phyloP scores from a whole-genome alignment of 2,797 vertebrate genomes.

The Sebastes trivittatus region DNA sequence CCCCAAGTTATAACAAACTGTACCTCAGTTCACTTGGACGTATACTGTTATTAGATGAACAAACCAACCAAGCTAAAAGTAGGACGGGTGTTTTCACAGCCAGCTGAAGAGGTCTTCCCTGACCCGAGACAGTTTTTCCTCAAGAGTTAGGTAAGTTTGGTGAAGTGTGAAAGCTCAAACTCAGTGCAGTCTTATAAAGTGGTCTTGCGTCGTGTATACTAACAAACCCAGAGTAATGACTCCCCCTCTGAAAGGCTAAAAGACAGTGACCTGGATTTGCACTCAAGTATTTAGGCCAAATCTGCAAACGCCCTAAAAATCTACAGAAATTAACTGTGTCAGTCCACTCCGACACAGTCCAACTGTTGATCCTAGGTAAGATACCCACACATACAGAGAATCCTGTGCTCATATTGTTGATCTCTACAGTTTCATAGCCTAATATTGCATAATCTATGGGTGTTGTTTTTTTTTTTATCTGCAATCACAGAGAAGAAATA shows the following conservation, averaged over 20 bases:
- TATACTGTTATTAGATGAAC: background rate
- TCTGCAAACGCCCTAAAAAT: background rate
- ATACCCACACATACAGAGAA: background rate
- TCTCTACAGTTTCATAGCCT: constrained; percentile 4
- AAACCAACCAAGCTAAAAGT: background rate
- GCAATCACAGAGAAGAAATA: constrained; percentile 22
- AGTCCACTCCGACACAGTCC: background rate
- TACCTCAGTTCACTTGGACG: background rate
- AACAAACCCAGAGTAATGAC: background rate
- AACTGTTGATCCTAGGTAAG: background rate
- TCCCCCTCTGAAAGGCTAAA: background rate
- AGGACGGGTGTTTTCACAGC: background rate
- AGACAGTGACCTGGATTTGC: background rate
- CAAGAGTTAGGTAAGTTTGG: background rate
- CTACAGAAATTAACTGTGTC: background rate
- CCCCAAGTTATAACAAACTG: background rate
- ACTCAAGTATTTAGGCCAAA: background rate
- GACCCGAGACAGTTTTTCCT: background rate
- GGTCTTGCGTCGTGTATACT: background rate
- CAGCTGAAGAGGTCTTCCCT: background rate
- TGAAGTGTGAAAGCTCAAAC: background rate
- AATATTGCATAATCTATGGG: constrained; percentile 41
- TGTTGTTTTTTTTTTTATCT: constrained; percentile 33
- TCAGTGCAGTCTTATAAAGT: background rate
- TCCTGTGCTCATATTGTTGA: background rate